Evolutionary conservation across 2,888 invertebrate species (phyloP), one percentile per base, ranked within the genome.

Genomic region (Synanthedon tipuliformis): DNA sequence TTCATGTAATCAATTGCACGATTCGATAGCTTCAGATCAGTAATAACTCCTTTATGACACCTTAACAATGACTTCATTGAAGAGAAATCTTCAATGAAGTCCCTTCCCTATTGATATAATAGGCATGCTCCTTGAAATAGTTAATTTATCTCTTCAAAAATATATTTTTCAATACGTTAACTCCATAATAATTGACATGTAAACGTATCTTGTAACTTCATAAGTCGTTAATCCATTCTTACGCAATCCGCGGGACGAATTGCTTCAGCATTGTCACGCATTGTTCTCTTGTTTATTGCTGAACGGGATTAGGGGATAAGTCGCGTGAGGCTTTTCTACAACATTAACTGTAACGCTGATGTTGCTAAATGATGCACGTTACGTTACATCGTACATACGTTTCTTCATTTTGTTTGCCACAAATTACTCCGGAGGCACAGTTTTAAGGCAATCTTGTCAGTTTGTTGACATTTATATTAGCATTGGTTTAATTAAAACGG

Each of bases 291-390:
- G 75, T 77, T 77, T 75, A 79, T 77, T 77, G 69, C 73, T 72
- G 68, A 70, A 73, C 65, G 66, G 73, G 77, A 77, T 78, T 76
- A 74, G 72, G 72, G 73, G 73, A 73, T 75, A 71, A 70, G 67
- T 62, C 68, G 69, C 69, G 76, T 77, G 71, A 74, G 69, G 73
- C 72, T 71, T 71, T 74, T 78, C 73, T 72, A 69, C 67, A 68
- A 76, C 76, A 80, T 80, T 78, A 77, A 76, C 73, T 72, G 65
- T 58, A 63, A 68, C 69, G 63, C 68, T 61, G 66, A 62, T 66
- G 69, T 67, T 69, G 73, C 71, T 72, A 73, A 75, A 74, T 66
- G 68, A 63, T 69, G 72, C 72, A 34, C 34, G 34, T 34, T 34
- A 69, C 73, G 73, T 69, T 73, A 72, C 68, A 61, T 64, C 34